A percentile compares a stretch with the other conserved stretches of the same genome.
These are phyloP conservation scores for Metaphire vulgaris DNA, from an alignment of 1,140 invertebrate genomes.

Conservation along the genomic window DNA sequence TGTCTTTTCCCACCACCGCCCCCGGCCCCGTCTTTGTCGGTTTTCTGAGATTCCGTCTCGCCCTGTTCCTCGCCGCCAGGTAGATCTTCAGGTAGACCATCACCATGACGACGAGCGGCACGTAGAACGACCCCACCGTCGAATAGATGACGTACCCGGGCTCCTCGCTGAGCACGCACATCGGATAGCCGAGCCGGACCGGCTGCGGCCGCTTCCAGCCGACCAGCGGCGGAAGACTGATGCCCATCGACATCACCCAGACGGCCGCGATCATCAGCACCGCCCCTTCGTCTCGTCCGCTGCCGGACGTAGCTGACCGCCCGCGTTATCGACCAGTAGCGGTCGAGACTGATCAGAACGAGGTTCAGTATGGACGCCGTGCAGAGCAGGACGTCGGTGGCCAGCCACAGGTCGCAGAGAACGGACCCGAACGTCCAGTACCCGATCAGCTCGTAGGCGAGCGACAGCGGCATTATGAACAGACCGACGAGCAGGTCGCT, in stretches of 20 bases:
- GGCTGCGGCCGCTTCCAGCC: conserved; percentile 78
- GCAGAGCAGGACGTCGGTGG: conserved; percentile 90
- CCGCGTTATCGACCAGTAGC: conserved; percentile 96
- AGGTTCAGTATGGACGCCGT: conserved; percentile 96
- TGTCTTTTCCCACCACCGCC: not conserved
- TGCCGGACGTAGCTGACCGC: conserved; percentile 90
- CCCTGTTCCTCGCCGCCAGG: conserved; percentile 35
- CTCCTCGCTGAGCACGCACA: conserved; percentile 52
- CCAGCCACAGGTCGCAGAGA: conserved; percentile 55
- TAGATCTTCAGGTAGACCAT: conserved; percentile 52
- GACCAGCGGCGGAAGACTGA: conserved; percentile 90
- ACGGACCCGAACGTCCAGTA: conserved; percentile 88
- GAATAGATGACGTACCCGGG: conserved; percentile 53
- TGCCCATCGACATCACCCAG: conserved; percentile 86
- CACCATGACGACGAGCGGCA: conserved; percentile 54
- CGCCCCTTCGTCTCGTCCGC: conserved; percentile 77
- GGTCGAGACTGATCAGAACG: conserved; percentile 88
- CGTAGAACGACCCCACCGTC: conserved; percentile 55
- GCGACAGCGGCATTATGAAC: conserved; percentile 93
- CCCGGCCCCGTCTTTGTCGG: not conserved
- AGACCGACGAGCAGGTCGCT: conserved; percentile 91
- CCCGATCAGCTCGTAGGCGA: conserved; percentile 87
- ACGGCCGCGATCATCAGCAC: conserved; percentile 88
- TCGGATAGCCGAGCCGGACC: conserved; percentile 41
- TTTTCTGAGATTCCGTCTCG: conserved; percentile 18